These are phyloP conservation scores for Plebejus argus DNA, from an alignment of 2,888 invertebrate species.

Conservation along the genomic window DNA sequence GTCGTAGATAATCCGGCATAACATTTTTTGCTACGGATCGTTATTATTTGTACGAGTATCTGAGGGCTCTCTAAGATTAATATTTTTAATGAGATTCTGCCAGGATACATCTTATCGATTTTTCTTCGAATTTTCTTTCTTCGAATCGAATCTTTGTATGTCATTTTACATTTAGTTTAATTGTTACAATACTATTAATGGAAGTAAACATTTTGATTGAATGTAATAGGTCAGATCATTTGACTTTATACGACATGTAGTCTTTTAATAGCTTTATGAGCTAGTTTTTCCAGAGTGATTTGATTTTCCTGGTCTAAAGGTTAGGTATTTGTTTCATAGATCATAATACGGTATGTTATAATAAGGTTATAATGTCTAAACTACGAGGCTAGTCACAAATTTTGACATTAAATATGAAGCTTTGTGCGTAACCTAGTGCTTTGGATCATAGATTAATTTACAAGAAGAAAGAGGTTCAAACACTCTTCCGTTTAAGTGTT, in stretches of 20 bases:
- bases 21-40: too few species aligned
- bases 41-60: too few species aligned
- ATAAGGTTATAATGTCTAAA: too few species aligned
- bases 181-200: background rate
- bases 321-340: background rate
- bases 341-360: background rate
- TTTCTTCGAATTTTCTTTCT: too few species aligned
- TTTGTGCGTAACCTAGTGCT: too few species aligned
- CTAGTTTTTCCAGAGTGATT: background rate
- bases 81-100: background rate
- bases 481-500: background rate
- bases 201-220: conserved; percentile 32
- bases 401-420: background rate
- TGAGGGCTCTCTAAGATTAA: too few species aligned
- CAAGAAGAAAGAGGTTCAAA: background rate
- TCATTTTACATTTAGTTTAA: background rate
- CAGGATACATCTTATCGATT: too few species aligned
- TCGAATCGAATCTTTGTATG: background rate
- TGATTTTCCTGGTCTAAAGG: background rate
- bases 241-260: conserved; percentile 6
- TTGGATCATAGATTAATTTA: background rate
- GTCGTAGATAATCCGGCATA: too few species aligned
- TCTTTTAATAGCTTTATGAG: background rate
- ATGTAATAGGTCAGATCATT: conserved; percentile 28
- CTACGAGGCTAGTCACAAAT: background rate